These are phyloP conservation scores for Orchesella cincta DNA, from an alignment of 1,140 invertebrate species.

Conservation along the genomic window DNA sequence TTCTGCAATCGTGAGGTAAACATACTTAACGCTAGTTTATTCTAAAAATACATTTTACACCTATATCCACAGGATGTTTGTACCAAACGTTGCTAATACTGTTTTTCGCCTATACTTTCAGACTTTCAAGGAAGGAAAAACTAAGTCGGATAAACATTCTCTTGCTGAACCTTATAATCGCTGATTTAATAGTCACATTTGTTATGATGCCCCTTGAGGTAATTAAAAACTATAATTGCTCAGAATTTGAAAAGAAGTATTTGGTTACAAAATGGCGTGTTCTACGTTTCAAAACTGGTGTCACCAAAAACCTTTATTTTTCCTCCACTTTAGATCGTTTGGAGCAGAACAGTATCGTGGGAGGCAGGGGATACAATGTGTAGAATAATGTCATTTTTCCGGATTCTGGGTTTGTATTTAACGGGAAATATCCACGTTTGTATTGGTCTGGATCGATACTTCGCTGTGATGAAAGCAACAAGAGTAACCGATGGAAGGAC, in stretches of 20 bases:
- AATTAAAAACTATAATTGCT: not conserved
- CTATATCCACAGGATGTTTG: no score
- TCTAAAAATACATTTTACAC: no score
- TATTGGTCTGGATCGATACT: constrained; percentile 83
- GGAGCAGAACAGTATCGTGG: constrained; percentile 55
- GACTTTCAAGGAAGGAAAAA: no score
- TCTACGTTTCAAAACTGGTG: no score
- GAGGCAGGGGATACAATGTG: constrained; percentile 57
- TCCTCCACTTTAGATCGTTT: constrained; percentile 56
- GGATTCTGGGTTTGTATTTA: constrained; percentile 80
- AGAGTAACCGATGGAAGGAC: no score
- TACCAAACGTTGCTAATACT: no score
- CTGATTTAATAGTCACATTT: not conserved
- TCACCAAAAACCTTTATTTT: no score
- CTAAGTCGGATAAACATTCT: not conserved
- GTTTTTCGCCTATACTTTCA: no score
- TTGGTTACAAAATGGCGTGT: not conserved
- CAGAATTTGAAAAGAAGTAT: no score
- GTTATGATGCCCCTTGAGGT: constrained; percentile 1
- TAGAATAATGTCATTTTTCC: constrained; percentile 78
- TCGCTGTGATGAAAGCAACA: constrained; percentile 73
- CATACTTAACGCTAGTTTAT: no score
- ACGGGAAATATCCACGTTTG: constrained; percentile 84
- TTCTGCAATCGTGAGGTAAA: no score
- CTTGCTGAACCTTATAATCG: not conserved